phyloP scores from a whole-genome alignment of 2,113 vertebrate species.

The Aphyosemion australe region DNA sequence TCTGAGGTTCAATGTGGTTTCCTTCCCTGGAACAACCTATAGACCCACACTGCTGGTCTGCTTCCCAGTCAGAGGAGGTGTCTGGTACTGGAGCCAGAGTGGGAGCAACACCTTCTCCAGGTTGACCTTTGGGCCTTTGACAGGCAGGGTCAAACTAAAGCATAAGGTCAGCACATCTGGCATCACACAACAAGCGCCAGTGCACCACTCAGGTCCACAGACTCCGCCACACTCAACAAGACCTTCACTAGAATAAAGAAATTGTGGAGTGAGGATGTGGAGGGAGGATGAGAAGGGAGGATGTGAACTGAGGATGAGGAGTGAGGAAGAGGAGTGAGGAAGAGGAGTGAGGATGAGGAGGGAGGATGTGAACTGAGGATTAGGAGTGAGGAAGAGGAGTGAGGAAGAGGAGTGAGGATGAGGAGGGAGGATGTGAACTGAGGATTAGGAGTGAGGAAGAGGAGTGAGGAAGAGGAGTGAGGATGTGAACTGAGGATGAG shows the following conservation, averaged over 20 bases:
- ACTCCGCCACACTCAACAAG: conserved; percentile 4
- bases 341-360: no score
- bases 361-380: no score
- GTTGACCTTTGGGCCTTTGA: conserved; percentile 45
- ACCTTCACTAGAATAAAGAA: not conserved
- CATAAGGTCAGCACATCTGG: conserved; percentile 53
- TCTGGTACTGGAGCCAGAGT: not conserved
- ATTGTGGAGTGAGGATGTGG: not conserved
- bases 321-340: no score
- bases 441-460: no score
- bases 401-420: no score
- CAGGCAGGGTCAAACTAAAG: conserved; percentile 6
- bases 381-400: no score
- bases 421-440: no score
- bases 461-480: no score
- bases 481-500: no score
- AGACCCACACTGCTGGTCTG: not conserved
- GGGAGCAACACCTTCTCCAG: conserved; percentile 39
- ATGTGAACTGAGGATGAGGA: no score
- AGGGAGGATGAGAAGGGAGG: no score
- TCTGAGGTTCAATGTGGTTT: no score
- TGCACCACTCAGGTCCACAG: conserved; percentile 17
- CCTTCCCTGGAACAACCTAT: not conserved
- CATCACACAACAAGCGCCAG: conserved; percentile 28
- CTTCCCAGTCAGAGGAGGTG: not conserved